Conservation (phyloP, 2,888 invertebrate genomes). For the Amitus sp. region DNA sequence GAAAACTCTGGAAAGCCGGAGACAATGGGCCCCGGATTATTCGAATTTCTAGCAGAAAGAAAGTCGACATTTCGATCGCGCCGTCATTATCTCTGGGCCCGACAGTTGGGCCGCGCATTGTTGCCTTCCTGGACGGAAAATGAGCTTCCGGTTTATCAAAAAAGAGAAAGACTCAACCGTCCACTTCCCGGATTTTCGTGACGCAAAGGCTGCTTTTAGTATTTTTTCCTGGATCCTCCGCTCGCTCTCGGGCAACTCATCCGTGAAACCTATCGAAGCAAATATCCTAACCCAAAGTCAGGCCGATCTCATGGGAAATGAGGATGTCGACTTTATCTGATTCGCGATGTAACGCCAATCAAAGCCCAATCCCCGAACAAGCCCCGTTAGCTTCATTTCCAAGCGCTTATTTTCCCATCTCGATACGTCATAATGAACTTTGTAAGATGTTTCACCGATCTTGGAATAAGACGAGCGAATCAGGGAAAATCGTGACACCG, state of each 20-base stretch:
- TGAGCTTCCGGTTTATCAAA: slow-evolving; percentile 39
- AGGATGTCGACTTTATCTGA: neutral
- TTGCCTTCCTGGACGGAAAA: slow-evolving; percentile 26
- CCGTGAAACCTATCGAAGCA: slow-evolving; percentile 62
- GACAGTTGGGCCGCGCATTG: slow-evolving; percentile 1
- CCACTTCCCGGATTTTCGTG: slow-evolving; percentile 42
- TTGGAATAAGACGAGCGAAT: too few relatives aligned
- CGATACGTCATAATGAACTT: neutral
- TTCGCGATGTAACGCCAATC: neutral
- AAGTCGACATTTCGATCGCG: neutral
- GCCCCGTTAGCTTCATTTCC: too few relatives aligned
- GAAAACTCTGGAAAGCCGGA: too few relatives aligned
- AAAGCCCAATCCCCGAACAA: neutral
- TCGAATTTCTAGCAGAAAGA: too few relatives aligned
- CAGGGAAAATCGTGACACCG: neutral
- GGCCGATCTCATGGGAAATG: neutral
- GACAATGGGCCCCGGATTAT: too few relatives aligned
- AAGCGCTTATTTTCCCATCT: neutral
- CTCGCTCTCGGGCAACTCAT: slow-evolving; percentile 44
- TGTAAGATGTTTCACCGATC: too few relatives aligned
- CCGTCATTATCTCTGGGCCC: neutral
- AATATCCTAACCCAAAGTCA: slow-evolving; percentile 50
- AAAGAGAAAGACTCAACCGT: slow-evolving; percentile 31
- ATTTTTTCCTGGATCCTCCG: slow-evolving; percentile 19
- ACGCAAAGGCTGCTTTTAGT: slow-evolving; percentile 26